phyloP scores from a whole-genome alignment of 2,888 invertebrate species.

The Pardosa pseudoannulata region DNA sequence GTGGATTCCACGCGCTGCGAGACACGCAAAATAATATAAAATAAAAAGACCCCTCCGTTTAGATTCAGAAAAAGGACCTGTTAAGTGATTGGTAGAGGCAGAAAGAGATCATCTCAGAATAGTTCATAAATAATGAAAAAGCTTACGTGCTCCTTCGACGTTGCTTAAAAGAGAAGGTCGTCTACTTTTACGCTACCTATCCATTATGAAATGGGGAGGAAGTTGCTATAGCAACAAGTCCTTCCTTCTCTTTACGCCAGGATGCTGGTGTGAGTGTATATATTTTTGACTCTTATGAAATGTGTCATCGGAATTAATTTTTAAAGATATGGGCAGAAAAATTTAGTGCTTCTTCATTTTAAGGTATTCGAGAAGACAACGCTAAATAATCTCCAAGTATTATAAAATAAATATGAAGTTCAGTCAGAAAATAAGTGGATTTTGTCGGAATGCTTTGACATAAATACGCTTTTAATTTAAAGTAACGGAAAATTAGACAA shows the following conservation, averaged over 20 bases:
- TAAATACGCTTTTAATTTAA: too few species aligned
- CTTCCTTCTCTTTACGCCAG: background rate
- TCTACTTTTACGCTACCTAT: conserved; percentile 45
- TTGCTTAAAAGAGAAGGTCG: conserved; percentile 49
- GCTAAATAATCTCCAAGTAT: too few species aligned
- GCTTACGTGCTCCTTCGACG: conserved; percentile 56
- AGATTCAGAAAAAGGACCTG: conserved; percentile 31
- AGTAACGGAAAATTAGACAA: too few species aligned
- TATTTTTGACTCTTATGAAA: background rate
- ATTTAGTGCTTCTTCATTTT: too few species aligned
- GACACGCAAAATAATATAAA: conserved; percentile 13
- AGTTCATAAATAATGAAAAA: conserved; percentile 72
- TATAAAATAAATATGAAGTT: too few species aligned
- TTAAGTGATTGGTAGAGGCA: conserved; percentile 66
- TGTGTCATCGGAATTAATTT: background rate
- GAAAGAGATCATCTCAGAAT: conserved; percentile 55
- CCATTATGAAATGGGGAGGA: conserved; percentile 68
- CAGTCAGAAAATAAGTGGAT: too few species aligned
- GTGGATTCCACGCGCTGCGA: background rate
- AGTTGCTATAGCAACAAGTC: conserved; percentile 63
- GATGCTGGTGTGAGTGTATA: background rate
- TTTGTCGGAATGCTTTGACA: too few species aligned
- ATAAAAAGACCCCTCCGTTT: conserved; percentile 3
- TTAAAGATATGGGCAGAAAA: background rate
- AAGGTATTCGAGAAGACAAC: too few species aligned